Evolutionary conservation across 2,797 vertebrate species (phyloP).

Genomic region (Tragelaphus oryx): DNA sequence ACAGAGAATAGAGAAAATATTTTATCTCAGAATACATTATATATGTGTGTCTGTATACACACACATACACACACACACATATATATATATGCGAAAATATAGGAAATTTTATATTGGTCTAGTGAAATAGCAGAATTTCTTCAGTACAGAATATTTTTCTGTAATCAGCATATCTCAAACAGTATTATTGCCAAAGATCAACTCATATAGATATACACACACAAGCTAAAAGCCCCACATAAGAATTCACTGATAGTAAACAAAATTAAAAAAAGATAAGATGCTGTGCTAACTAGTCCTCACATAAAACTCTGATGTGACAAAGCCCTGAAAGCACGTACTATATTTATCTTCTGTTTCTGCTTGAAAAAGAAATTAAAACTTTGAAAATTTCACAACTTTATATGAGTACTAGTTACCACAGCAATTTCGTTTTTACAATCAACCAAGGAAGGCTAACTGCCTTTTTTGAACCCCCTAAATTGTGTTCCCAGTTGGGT

Average conservation of each 20-base stretch:
- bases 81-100: rapidly evolving
- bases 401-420: not conserved
- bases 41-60: not conserved
- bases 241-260: not conserved
- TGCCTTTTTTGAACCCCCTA: not conserved
- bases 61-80: not conserved
- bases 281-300: not conserved
- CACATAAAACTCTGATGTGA: not conserved
- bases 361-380: not conserved
- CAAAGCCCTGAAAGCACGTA: not conserved
- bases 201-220: not conserved
- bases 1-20: not conserved
- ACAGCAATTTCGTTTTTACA: not conserved
- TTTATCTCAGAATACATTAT: not conserved
- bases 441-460: not conserved
- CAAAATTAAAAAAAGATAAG: not conserved
- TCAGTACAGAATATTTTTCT: not conserved
- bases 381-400: not conserved
- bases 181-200: not conserved
- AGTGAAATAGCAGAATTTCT: not conserved
- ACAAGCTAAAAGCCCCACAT: not conserved
- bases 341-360: not conserved
- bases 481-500: not conserved
- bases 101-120: not conserved
- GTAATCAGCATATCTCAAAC: not conserved